These are phyloP conservation scores for Corythornis vintsioides DNA, from an alignment of 2,113 vertebrate genomes.

Conservation along the genomic window DNA sequence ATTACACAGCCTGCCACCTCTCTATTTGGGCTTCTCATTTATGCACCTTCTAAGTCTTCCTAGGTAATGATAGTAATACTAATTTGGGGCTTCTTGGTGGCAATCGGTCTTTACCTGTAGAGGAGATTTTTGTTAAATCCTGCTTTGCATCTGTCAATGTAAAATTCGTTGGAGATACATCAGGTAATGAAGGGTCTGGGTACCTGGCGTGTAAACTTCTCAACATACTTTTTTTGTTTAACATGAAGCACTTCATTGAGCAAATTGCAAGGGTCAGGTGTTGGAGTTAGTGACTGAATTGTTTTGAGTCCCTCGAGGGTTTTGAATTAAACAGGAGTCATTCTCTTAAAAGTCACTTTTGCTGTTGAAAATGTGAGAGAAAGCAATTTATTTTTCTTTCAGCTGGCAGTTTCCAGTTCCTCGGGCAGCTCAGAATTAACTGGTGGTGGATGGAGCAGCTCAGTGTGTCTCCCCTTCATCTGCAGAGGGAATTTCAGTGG, in stretches of 20 bases:
- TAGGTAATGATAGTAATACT: neutral
- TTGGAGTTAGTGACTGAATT: neutral
- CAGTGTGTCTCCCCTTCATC: neutral
- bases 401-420: neutral
- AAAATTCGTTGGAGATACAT: neutral
- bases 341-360: slow-evolving; percentile 10
- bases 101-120: neutral
- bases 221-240: neutral
- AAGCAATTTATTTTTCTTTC: neutral
- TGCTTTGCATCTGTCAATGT: neutral
- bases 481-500: neutral
- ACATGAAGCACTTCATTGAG: neutral
- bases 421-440: neutral
- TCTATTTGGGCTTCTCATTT: neutral
- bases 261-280: neutral
- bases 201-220: neutral
- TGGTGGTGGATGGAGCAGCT: neutral
- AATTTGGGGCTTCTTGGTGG: neutral
- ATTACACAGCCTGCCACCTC: neutral
- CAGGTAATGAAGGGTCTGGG: neutral
- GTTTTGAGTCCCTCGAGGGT: neutral
- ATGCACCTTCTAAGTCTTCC: neutral
- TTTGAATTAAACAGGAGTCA: neutral
- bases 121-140: neutral
- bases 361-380: neutral